These are phyloP conservation scores for Tethea ocularis DNA, from an alignment of 2,888 invertebrate species.

Conservation along the genomic window DNA sequence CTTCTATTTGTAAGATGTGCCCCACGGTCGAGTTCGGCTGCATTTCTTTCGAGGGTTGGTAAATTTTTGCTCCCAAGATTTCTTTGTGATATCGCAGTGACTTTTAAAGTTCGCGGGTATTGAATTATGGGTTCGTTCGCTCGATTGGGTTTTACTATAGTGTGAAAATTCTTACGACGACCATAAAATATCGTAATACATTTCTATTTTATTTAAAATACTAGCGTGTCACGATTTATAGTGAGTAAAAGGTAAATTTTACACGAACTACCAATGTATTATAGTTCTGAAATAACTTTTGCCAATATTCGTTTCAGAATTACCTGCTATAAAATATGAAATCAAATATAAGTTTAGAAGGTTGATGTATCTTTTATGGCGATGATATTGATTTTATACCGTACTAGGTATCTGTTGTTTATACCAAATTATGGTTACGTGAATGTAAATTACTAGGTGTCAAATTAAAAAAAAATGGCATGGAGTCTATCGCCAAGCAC, in stretches of 20 bases:
- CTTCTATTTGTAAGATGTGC: slow-evolving; percentile 74
- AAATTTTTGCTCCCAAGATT: slow-evolving; percentile 61
- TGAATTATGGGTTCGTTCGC: slow-evolving; percentile 65
- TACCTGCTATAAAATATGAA: not conserved
- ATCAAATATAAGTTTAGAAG: not conserved
- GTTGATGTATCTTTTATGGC: slow-evolving; percentile 1
- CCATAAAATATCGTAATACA: slow-evolving; percentile 5
- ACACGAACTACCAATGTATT: not conserved
- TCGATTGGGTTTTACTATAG: slow-evolving; percentile 61
- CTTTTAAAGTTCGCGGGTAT: slow-evolving; percentile 65
- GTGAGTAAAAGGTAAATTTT: not conserved
- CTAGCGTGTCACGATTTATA: not conserved
- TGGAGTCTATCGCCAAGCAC: too few relatives aligned
- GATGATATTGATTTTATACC: not conserved
- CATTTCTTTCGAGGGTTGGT: slow-evolving; percentile 61
- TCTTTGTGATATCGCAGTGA: slow-evolving; percentile 49
- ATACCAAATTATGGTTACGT: not conserved
- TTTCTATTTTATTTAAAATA: not conserved
- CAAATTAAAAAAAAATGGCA: too few relatives aligned
- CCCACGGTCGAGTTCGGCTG: slow-evolving; percentile 54
- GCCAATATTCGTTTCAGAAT: not conserved
- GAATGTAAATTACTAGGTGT: not conserved
- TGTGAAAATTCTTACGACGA: slow-evolving; percentile 30
- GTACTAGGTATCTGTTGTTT: not conserved
- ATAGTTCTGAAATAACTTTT: slow-evolving; percentile 1